phyloP scores from a whole-genome alignment of 2,888 invertebrate species.

The Drosophila vallismaia region DNA sequence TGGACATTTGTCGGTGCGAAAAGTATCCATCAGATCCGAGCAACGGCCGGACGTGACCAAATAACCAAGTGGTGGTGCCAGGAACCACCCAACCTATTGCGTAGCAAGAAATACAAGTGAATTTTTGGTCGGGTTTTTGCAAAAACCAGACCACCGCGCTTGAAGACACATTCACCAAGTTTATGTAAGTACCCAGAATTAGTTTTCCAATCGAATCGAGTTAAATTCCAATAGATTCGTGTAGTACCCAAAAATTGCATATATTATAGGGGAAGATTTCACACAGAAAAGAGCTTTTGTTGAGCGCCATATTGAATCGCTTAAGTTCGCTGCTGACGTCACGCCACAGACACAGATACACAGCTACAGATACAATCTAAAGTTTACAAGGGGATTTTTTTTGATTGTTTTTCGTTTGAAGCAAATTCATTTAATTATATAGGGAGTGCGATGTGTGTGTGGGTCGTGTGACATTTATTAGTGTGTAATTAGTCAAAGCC shows the following conservation, averaged over 20 bases:
- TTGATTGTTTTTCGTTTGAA: background rate
- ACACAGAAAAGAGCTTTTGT: constrained; percentile 7
- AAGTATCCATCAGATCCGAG: constrained; percentile 17
- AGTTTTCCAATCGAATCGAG: background rate
- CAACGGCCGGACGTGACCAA: constrained; percentile 55
- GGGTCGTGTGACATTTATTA: constrained; percentile 30
- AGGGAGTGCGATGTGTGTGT: constrained; percentile 6
- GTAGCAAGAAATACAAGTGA: constrained; percentile 46
- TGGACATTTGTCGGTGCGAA: constrained; percentile 30
- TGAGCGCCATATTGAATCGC: constrained; percentile 48
- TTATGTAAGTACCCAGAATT: constrained; percentile 56
- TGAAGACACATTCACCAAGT: constrained; percentile 52
- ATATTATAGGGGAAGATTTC: background rate
- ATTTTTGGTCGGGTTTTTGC: constrained; percentile 54
- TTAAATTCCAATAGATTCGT: constrained; percentile 9
- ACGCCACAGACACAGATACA: constrained; percentile 6
- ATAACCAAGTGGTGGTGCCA: constrained; percentile 60
- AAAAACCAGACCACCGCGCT: constrained; percentile 57
- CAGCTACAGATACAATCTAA: background rate
- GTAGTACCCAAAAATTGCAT: constrained; percentile 27
- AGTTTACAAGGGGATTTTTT: constrained; percentile 32
- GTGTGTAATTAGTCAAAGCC: constrained; percentile 35
- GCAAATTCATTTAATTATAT: constrained; percentile 13
- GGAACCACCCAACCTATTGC: constrained; percentile 65
- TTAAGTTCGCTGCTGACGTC: constrained; percentile 34